These are phyloP conservation scores for Eilema caniola DNA, from an alignment of 2,888 invertebrate genomes.

Conservation along the genomic window DNA sequence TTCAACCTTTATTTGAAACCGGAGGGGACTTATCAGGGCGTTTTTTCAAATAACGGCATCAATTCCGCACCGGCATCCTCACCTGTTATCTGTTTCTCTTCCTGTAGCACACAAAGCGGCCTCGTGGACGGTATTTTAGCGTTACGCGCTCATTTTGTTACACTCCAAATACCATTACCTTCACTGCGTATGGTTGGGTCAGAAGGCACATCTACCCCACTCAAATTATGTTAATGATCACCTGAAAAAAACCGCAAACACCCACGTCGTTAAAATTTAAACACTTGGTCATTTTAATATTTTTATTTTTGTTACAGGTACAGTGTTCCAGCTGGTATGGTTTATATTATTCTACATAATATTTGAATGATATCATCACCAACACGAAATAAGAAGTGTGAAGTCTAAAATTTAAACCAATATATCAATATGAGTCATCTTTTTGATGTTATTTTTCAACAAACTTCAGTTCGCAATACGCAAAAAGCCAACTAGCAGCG, in stretches of 20 bases:
- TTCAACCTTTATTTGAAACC: slow-evolving; percentile 72
- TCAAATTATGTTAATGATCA: slow-evolving; percentile 71
- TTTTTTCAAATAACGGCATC: slow-evolving; percentile 78
- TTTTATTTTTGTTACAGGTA: slow-evolving; percentile 76
- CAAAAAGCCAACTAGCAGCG: slow-evolving; percentile 67
- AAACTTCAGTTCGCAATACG: slow-evolving; percentile 58
- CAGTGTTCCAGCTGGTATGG: slow-evolving; percentile 44
- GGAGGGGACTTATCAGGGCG: slow-evolving; percentile 76
- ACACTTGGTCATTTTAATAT: slow-evolving; percentile 53
- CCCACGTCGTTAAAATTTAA: slow-evolving; percentile 68
- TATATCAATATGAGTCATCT: slow-evolving; percentile 55
- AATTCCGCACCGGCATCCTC: slow-evolving; percentile 71
- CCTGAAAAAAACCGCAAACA: slow-evolving; percentile 65
- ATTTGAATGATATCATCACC: slow-evolving; percentile 50
- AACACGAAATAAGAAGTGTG: slow-evolving; percentile 47
- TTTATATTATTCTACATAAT: slow-evolving; percentile 40
- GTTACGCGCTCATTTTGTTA: slow-evolving; percentile 67
- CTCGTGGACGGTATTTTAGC: slow-evolving; percentile 62
- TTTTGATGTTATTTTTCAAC: slow-evolving; percentile 62
- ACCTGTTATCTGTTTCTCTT: slow-evolving; percentile 76
- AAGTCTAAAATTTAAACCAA: slow-evolving; percentile 59
- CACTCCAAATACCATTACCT: slow-evolving; percentile 70
- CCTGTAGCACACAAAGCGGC: slow-evolving; percentile 67
- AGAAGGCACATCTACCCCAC: slow-evolving; percentile 60
- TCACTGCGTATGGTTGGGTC: slow-evolving; percentile 40